phyloP scores from a whole-genome alignment of 2,113 vertebrate genomes.

The Pseudopodoces humilis region DNA sequence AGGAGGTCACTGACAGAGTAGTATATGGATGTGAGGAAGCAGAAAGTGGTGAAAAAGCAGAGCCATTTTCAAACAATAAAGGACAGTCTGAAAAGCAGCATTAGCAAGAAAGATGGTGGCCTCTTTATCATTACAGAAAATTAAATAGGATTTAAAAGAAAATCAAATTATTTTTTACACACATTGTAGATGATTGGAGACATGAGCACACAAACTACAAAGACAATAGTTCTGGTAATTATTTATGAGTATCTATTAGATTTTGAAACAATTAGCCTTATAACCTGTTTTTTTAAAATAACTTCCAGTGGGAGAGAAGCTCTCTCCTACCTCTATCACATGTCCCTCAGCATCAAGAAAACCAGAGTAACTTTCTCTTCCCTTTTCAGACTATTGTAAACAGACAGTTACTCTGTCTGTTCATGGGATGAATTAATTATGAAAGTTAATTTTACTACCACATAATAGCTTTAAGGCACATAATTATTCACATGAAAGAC shows the following conservation, averaged over 20 bases:
- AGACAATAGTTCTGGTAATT: neutral
- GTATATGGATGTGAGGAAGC: neutral
- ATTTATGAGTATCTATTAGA: neutral
- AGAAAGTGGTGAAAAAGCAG: neutral
- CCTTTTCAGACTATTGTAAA: neutral
- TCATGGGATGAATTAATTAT: neutral
- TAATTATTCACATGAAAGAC: neutral
- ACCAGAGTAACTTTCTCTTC: neutral
- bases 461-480: neutral
- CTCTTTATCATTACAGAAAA: neutral
- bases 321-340: neutral
- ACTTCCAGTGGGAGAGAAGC: neutral
- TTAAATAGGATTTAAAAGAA: neutral
- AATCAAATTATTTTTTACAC: neutral
- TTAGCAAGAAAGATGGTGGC: neutral
- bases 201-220: neutral
- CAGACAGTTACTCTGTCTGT: neutral
- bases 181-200: neutral
- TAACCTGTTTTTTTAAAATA: neutral
- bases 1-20: neutral
- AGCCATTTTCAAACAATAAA: neutral
- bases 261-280: constrained; percentile 20
- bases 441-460: constrained; percentile 3
- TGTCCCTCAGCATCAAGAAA: neutral
- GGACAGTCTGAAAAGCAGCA: neutral